A percentile compares a stretch with the other conserved stretches of the same genome.
Conservation (phyloP, 2,888 invertebrate genomes). For the Scaptodrosophila latifasciaeformis region DNA sequence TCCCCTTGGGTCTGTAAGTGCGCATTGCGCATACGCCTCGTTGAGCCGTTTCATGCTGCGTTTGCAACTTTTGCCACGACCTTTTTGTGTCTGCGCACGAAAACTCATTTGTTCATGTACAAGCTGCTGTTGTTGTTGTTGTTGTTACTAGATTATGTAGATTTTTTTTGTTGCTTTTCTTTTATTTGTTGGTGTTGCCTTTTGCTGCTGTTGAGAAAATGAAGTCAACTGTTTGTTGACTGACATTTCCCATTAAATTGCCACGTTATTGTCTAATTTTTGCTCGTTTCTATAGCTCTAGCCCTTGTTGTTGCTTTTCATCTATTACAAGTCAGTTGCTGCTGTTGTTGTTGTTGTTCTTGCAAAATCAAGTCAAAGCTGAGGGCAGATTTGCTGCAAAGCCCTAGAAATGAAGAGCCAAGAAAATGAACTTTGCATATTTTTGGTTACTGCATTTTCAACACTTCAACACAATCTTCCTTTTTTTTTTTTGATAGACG, state of each 20-base stretch:
- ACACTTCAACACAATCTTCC: constrained; percentile 41
- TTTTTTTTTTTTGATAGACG: too few relatives aligned
- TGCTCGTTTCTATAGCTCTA: background rate
- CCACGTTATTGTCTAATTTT: constrained; percentile 61
- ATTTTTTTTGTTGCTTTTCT: constrained; percentile 34
- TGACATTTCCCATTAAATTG: constrained; percentile 69
- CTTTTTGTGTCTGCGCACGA: constrained; percentile 48
- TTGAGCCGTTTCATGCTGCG: constrained; percentile 35
- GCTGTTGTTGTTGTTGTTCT: constrained; percentile 33
- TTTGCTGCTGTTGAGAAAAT: constrained; percentile 59
- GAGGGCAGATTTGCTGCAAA: background rate
- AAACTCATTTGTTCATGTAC: constrained; percentile 55
- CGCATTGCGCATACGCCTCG: constrained; percentile 37
- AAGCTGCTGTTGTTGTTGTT: constrained; percentile 24
- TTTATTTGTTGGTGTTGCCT: too few relatives aligned
- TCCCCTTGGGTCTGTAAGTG: too few relatives aligned
- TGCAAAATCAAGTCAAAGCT: constrained; percentile 11
- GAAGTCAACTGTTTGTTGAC: constrained; percentile 66
- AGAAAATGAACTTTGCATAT: constrained; percentile 50
- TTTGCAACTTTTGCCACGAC: constrained; percentile 48
- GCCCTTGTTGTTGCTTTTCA: too few relatives aligned
- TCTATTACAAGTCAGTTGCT: too few relatives aligned
- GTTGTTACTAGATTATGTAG: constrained; percentile 18
- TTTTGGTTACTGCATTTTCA: constrained; percentile 51
- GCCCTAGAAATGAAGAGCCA: background rate